These are phyloP conservation scores for Aegypius monachus DNA, from an alignment of 2,113 vertebrate species.

Conservation along the genomic window DNA sequence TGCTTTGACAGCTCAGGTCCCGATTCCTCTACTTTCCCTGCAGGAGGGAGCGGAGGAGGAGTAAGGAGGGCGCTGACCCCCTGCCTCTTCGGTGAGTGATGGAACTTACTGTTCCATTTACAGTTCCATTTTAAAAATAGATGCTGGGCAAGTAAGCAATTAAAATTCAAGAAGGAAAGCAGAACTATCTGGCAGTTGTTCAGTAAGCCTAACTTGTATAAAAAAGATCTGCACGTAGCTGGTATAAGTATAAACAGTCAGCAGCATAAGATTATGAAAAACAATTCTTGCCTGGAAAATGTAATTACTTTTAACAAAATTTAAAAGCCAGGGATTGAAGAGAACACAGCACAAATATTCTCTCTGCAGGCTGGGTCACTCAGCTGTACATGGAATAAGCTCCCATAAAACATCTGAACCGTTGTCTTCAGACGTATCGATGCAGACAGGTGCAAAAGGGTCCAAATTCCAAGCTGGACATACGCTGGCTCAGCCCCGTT, in stretches of 20 bases:
- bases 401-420: background rate
- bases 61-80: background rate
- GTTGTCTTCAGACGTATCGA: fast-evolving
- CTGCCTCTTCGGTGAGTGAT: slow-evolving; percentile 6
- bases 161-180: slow-evolving; percentile 65
- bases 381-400: background rate
- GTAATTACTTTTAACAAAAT: slow-evolving; percentile 40
- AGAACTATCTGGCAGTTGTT: slow-evolving; percentile 57
- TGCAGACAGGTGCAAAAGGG: background rate
- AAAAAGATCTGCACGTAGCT: slow-evolving; percentile 53
- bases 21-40: background rate
- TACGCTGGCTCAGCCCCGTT: background rate
- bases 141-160: slow-evolving; percentile 53
- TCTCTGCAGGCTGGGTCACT: background rate
- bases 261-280: slow-evolving; percentile 42
- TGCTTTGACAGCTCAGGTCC: background rate
- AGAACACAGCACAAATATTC: background rate
- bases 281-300: slow-evolving; percentile 50
- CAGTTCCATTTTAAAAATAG: slow-evolving; percentile 59
- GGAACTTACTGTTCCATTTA: slow-evolving; percentile 43
- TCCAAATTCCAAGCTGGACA: background rate
- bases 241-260: slow-evolving; percentile 51
- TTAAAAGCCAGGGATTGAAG: background rate
- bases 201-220: slow-evolving; percentile 51
- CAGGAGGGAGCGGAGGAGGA: background rate